Evolutionary conservation across 2,888 invertebrate species (phyloP).

Genomic region (Noctua comes): DNA sequence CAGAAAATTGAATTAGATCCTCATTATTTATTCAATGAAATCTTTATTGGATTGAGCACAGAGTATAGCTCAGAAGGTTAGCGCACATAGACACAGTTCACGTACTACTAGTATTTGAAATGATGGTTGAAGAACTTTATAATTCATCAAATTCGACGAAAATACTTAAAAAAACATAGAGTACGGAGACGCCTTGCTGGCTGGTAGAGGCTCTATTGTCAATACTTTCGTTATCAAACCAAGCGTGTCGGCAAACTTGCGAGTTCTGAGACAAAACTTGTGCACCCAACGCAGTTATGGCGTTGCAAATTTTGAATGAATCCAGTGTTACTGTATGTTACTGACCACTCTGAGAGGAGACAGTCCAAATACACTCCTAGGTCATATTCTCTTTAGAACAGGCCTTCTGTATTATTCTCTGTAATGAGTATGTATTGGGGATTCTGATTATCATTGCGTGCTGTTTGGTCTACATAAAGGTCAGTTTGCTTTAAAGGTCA

Average conservation of each 20-base stretch:
- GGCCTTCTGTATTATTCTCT: conserved; percentile 3
- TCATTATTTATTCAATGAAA: conserved; percentile 53
- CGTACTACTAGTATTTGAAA: not conserved
- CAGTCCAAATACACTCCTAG: not conserved
- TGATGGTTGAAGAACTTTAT: not conserved
- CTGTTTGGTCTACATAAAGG: conserved; percentile 43
- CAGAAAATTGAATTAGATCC: conserved; percentile 50
- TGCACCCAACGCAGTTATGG: not conserved
- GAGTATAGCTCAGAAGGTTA: not conserved
- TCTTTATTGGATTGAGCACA: conserved; percentile 27
- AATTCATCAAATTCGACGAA: not conserved
- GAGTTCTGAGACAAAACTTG: not conserved
- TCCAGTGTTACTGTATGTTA: too few relatives aligned
- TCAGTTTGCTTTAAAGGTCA: conserved; percentile 20
- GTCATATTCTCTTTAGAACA: not conserved
- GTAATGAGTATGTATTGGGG: conserved; percentile 24
- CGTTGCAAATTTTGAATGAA: not conserved
- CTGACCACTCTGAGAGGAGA: not conserved
- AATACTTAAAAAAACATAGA: not conserved
- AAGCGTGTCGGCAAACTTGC: not conserved
- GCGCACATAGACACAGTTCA: not conserved
- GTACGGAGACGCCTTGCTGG: too few relatives aligned
- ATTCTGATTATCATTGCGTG: conserved; percentile 45
- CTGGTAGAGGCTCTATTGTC: not conserved
- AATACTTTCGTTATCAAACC: not conserved